A percentile compares a stretch with the other conserved stretches of the same genome.
Conservation (phyloP, 2,113 vertebrate species). For the Apteryx mantelli region DNA sequence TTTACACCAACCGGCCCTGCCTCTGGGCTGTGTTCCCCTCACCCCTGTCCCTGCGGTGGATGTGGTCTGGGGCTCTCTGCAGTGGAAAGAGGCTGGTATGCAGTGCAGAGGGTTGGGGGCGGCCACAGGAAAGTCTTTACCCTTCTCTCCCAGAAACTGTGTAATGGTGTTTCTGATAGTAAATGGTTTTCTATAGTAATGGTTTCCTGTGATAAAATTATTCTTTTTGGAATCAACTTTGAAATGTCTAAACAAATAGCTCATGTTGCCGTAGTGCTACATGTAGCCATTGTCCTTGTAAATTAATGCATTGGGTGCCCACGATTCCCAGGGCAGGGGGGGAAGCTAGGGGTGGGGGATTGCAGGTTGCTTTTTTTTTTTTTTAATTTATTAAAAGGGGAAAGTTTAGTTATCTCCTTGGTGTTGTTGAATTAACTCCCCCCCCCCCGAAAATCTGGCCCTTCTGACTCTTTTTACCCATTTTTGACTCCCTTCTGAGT, state of each 20-base stretch:
- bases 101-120: not conserved
- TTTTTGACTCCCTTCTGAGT: too few species aligned
- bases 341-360: too few species aligned
- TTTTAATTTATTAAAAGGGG: too few species aligned
- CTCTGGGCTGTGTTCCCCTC: not conserved
- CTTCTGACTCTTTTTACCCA: not conserved
- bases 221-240: not conserved
- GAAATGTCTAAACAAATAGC: not conserved
- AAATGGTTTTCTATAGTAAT: not conserved
- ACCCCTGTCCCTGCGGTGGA: accelerated
- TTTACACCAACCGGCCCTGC: not conserved
- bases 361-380: too few species aligned
- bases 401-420: too few species aligned
- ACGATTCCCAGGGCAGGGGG: too few species aligned
- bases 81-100: accelerated
- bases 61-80: not conserved
- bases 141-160: not conserved
- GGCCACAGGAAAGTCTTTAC: not conserved
- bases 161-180: not conserved
- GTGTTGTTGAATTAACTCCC: too few species aligned
- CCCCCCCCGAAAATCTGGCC: too few species aligned
- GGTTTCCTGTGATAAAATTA: too few species aligned
- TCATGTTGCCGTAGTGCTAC: too few species aligned
- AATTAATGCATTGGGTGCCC: too few species aligned
- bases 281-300: too few species aligned